Percentiles rank a stretch among this genome's conserved stretches.
These are phyloP conservation scores for Drosophila grimshawi DNA, from an alignment of 1,140 invertebrate species.

Conservation along the genomic window DNA sequence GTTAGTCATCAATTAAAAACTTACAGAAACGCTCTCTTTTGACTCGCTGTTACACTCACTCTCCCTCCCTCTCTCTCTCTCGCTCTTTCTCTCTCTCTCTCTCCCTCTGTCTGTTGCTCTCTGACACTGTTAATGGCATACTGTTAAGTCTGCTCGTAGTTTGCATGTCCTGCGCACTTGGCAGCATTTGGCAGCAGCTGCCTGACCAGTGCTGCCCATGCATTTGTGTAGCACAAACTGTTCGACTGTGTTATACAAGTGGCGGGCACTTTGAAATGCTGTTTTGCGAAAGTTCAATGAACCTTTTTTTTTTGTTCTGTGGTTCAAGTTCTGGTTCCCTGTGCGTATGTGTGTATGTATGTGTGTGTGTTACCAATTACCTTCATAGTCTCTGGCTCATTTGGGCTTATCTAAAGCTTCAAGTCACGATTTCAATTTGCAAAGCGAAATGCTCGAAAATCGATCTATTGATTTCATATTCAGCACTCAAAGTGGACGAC, in stretches of 20 bases:
- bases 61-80: background rate
- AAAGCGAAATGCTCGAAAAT: conserved; percentile 61
- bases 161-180: conserved; percentile 55
- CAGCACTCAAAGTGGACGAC: conserved; percentile 79
- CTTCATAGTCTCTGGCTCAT: conserved; percentile 31
- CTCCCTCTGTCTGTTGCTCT: background rate
- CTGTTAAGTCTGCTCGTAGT: conserved; percentile 5
- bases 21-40: conserved; percentile 1
- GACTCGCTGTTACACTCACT: background rate
- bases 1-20: background rate
- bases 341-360: background rate
- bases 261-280: conserved; percentile 26
- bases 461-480: conserved; percentile 83
- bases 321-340: conserved; percentile 11
- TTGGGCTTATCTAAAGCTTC: conserved; percentile 72
- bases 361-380: conserved; percentile 53
- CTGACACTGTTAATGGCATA: background rate
- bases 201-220: conserved; percentile 43
- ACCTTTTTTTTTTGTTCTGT: background rate
- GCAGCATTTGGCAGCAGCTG: conserved; percentile 19
- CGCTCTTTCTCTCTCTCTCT: background rate
- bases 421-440: conserved; percentile 82
- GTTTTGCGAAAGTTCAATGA: conserved; percentile 51
- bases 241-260: conserved; percentile 43
- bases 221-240: background rate